A percentile compares a stretch with the other conserved stretches of the same genome.
Evolutionary conservation across 2,797 vertebrate species (phyloP).

Genomic region (Paramormyrops hopkinsi): DNA sequence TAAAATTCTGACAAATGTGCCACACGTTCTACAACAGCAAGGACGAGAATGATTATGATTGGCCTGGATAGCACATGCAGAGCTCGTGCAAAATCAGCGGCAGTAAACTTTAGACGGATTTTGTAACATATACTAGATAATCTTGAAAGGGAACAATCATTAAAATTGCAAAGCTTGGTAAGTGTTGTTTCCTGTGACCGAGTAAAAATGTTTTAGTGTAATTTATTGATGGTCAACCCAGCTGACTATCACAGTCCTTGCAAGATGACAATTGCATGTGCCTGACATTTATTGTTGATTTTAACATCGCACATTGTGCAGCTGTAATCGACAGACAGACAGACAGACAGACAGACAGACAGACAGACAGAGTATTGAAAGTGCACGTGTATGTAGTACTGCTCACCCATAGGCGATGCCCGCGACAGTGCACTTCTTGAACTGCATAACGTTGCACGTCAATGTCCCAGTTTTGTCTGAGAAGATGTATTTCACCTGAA

Average conservation of each 20-base stretch:
- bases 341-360: too few species aligned
- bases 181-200: neutral
- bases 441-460: constrained; percentile 98
- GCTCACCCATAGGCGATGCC: constrained; percentile 91
- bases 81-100: neutral
- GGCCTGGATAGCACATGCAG: neutral
- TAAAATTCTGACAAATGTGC: neutral
- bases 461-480: constrained; percentile 98
- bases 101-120: neutral
- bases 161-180: neutral
- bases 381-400: neutral
- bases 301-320: neutral
- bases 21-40: neutral
- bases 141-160: neutral
- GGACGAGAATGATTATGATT: neutral
- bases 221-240: neutral
- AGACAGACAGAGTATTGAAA: neutral
- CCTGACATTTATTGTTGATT: neutral
- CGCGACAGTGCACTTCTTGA: constrained; percentile 96
- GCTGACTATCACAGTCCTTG: neutral
- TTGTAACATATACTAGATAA: neutral
- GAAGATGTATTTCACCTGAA: constrained; percentile 97
- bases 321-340: neutral
- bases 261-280: neutral
- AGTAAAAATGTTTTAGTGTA: neutral